Conservation (phyloP, 2,888 invertebrate species). For the Thecocarcelia acutangulata region DNA sequence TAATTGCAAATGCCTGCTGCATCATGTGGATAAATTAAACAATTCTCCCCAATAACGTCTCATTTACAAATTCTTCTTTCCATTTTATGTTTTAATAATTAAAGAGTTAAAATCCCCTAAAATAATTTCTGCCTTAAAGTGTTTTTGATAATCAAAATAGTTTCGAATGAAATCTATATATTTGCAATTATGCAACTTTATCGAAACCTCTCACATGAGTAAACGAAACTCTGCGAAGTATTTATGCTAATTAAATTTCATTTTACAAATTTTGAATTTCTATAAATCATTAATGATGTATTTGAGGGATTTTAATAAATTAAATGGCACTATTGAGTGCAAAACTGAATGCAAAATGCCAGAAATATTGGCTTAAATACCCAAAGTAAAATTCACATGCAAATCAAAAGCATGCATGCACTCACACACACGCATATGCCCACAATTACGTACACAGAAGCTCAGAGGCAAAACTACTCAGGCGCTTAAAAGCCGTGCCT, state of each 20-base stretch:
- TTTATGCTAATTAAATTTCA: conserved; percentile 43
- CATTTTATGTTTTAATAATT: too few species aligned
- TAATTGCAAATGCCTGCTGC: too few species aligned
- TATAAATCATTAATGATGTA: conserved; percentile 44
- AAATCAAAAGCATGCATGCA: neutral
- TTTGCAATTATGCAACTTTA: neutral
- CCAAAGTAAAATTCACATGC: neutral
- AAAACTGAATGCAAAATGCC: conserved; percentile 26
- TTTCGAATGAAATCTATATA: neutral
- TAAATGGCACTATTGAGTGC: conserved; percentile 53
- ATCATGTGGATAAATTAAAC: too few species aligned
- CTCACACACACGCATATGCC: neutral
- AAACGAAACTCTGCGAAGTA: neutral
- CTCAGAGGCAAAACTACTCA: too few species aligned
- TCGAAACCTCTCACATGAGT: neutral
- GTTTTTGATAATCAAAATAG: too few species aligned
- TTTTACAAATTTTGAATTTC: conserved; percentile 36
- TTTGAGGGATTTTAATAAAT: conserved; percentile 34
- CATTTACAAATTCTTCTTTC: too few species aligned
- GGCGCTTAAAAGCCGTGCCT: too few species aligned
- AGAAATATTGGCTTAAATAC: conserved; percentile 12
- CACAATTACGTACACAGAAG: neutral
- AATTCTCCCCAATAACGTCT: too few species aligned
- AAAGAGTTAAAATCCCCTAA: too few species aligned
- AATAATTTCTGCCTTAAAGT: too few species aligned